Evolutionary conservation across 2,113 vertebrate species (phyloP).

Genomic region (Lipophrys pholis): DNA sequence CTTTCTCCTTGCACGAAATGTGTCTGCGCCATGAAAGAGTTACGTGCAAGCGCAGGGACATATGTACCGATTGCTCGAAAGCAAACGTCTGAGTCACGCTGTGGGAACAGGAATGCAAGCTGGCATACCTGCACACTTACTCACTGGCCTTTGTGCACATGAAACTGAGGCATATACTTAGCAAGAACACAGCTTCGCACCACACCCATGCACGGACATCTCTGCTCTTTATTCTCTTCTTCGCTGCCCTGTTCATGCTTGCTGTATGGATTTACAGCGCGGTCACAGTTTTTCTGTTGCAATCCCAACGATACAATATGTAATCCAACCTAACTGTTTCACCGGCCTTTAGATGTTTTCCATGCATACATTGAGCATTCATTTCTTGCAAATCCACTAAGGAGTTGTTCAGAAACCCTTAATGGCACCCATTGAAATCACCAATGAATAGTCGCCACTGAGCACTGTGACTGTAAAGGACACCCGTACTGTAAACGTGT

Average conservation of each 20-base stretch:
- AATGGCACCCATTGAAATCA: too few species aligned
- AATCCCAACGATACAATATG: background rate
- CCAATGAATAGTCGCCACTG: background rate
- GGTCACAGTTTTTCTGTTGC: background rate
- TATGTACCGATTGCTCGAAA: constrained; percentile 47
- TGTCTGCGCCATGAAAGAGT: background rate
- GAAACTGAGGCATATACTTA: constrained; percentile 34
- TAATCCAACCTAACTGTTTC: background rate
- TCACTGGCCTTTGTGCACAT: constrained; percentile 37
- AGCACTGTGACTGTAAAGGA: background rate
- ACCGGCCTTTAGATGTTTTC: background rate
- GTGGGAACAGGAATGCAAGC: constrained; percentile 30
- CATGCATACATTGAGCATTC: too few species aligned
- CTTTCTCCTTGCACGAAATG: background rate
- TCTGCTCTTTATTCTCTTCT: background rate
- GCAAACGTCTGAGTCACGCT: constrained; percentile 24
- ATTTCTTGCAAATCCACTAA: too few species aligned
- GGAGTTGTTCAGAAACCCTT: too few species aligned
- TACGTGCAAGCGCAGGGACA: background rate
- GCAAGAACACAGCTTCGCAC: constrained; percentile 20
- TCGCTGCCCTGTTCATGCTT: background rate
- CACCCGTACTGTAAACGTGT: background rate
- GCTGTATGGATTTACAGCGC: background rate
- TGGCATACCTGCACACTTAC: constrained; percentile 53
- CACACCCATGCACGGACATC: constrained; percentile 32